Base-by-base conservation (phyloP, 2,888 invertebrate species). In the Thera britannica region DNA sequence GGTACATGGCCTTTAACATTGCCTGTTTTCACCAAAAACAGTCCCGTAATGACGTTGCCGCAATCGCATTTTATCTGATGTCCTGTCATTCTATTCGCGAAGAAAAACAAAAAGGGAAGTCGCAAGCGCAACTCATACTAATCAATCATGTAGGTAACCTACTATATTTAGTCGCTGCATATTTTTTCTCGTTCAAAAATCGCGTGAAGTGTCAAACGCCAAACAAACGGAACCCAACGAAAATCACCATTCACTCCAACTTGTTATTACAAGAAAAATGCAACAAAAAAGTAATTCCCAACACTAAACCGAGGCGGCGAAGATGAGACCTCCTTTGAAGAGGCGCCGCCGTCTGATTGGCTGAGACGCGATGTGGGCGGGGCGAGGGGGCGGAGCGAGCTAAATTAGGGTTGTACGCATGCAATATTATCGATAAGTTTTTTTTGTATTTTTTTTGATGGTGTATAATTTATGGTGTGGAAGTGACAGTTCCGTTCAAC, bases 211-310 rank as follows among this genome's bases (percentile, higher is more conserved):
- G 89, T 89, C 87, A 89, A 85, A 84, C 84, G 72, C 73, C 75
- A 68, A 70, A 74, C 77, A 74, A 72, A 75, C 77, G 77, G 65
- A 75, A 62, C 76, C 73, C 75, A 61, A 73, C 79, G 77, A 81
- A 79, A 80, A 82, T 82, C 77, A 72, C 83, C 83, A 85, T 88
- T 85, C 23, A 85, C 80, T 83, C 81, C 83, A 83, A 81, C 81
- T 82, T 81, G 82, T 81, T 80, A 79, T 77, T 77, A 82, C 77
- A 70, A 81, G 79, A 84, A 88, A 89, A 90, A 85, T 82, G 78
- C 81, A 81, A 84, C 79, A 89, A 89, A 90, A 88, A 88, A 82
- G 84, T 86, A 86, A 86, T 88, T 86, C 90, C 83, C 92, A 91
- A 86, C 92, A 91, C 92, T 91, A 91, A 79, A 79, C 81, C 71